phyloP scores from a whole-genome alignment of 2,888 invertebrate genomes.

The Anthophora plumipes region DNA sequence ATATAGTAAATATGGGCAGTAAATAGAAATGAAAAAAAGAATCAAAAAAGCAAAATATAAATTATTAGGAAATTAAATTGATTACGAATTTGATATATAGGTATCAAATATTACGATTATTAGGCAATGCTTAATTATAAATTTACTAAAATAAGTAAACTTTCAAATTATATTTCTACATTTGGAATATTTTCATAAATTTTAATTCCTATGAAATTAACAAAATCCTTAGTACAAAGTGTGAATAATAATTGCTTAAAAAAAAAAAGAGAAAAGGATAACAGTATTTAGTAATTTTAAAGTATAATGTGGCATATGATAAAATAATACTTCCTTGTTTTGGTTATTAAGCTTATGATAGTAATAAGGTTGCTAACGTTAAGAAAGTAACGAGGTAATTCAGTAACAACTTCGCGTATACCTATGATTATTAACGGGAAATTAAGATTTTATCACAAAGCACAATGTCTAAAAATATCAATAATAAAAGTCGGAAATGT shows the following conservation, averaged over 20 bases:
- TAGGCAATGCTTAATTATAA: background rate
- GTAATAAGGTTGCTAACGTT: conserved; percentile 22
- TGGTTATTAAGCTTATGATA: conserved; percentile 9
- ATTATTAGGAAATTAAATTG: background rate
- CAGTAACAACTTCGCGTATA: background rate
- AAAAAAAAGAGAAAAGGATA: too few relatives aligned
- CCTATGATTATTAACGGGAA: conserved; percentile 1
- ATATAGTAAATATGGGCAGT: background rate
- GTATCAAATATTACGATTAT: background rate
- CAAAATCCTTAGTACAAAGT: background rate
- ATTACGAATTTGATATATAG: background rate
- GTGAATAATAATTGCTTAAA: background rate
- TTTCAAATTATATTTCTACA: background rate
- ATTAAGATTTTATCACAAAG: background rate
- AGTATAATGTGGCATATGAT: background rate
- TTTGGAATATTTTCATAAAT: background rate
- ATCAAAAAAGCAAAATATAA: too few relatives aligned
- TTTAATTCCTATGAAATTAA: background rate
- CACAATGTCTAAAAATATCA: conserved; percentile 11
- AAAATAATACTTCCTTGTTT: conserved; percentile 5
- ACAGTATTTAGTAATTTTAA: background rate
- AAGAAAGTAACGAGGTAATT: background rate
- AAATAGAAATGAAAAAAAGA: too few relatives aligned
- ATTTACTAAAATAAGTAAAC: background rate
- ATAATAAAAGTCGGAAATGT: conserved; percentile 40